phyloP scores from a whole-genome alignment of 2,797 vertebrate species.

The Rhinatrema bivittatum region DNA sequence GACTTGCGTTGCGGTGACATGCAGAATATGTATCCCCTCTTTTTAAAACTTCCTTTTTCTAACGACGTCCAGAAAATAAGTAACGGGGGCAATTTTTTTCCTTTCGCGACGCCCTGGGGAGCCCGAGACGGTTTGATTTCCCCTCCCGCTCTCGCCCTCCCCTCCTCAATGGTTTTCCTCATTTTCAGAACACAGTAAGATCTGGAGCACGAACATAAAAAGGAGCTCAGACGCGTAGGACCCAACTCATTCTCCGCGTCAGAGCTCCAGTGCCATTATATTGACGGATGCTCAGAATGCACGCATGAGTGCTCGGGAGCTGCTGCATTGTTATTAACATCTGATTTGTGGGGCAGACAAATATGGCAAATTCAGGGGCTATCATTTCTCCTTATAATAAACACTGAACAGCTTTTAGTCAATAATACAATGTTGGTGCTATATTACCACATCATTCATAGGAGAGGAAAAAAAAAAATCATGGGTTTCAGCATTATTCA shows the following conservation, averaged over 20 bases:
- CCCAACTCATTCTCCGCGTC: too few species aligned
- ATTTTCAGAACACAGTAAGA: too few species aligned
- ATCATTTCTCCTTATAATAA: conserved; percentile 7
- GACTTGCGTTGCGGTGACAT: too few species aligned
- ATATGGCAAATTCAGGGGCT: background rate
- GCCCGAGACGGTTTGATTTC: background rate
- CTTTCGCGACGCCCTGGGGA: background rate
- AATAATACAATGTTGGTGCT: background rate
- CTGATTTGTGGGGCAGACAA: conserved; percentile 5
- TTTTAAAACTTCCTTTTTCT: too few species aligned
- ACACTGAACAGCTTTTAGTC: conserved; percentile 1
- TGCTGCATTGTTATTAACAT: accelerated
- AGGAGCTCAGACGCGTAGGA: too few species aligned
- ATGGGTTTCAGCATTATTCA: accelerated
- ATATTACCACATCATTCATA: background rate
- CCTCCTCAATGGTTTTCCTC: background rate
- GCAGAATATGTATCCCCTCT: too few species aligned
- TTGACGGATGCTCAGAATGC: background rate
- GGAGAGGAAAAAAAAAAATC: background rate
- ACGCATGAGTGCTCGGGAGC: background rate
- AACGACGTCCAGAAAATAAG: too few species aligned
- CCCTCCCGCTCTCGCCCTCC: background rate
- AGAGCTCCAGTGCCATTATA: background rate
- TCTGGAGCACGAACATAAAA: too few species aligned
- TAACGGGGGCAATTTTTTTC: background rate